A percentile compares a stretch with the other conserved stretches of the same genome.
These are phyloP conservation scores for Orchesella cincta DNA, from an alignment of 1,140 invertebrate genomes.

Conservation along the genomic window DNA sequence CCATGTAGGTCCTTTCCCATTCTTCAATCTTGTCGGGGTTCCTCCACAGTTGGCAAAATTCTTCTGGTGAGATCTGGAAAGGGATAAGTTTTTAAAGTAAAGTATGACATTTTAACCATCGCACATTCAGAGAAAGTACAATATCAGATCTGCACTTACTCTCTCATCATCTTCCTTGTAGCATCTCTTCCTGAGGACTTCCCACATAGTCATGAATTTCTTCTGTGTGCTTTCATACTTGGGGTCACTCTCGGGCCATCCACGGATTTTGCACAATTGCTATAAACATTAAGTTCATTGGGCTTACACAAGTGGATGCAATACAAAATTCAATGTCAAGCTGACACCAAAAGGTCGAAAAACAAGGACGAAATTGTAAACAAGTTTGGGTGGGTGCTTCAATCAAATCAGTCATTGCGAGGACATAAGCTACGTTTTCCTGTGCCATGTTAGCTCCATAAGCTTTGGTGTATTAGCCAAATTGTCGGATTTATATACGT, in stretches of 20 bases:
- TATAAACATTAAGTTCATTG: conserved; percentile 55
- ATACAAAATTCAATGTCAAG: no score
- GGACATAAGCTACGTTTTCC: no score
- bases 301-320: no score
- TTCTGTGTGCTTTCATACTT: conserved; percentile 73
- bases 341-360: no score
- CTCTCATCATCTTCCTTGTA: conserved; percentile 80
- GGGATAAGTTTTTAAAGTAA: no score
- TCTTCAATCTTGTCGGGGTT: conserved; percentile 61
- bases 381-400: no score
- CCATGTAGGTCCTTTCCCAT: conserved; percentile 77
- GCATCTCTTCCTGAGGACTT: conserved; percentile 73
- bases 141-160: conserved; percentile 58
- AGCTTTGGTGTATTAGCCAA: no score
- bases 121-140: background rate
- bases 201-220: conserved; percentile 80
- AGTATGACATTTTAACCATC: no score
- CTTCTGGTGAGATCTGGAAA: conserved; percentile 40
- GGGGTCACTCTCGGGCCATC: conserved; percentile 69
- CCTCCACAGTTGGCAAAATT: conserved; percentile 56
- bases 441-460: no score
- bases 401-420: no score
- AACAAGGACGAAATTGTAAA: no score
- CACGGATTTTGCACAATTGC: conserved; percentile 77
- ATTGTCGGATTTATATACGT: no score